Conservation (phyloP, 2,888 invertebrate genomes). For the Eristalis pertinax region DNA sequence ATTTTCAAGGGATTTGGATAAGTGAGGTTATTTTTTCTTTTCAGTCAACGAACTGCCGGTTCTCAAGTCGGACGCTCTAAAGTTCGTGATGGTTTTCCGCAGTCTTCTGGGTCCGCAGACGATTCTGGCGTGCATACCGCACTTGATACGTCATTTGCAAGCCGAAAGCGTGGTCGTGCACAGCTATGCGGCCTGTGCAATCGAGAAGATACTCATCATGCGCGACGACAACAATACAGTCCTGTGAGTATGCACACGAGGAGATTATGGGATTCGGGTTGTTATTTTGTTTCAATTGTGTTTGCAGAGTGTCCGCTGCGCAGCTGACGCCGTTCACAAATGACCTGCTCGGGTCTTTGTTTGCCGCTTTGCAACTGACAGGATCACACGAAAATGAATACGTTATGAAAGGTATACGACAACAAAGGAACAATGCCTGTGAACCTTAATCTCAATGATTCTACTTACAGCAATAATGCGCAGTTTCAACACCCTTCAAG, state of each 20-base stretch:
- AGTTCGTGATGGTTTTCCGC: conserved; percentile 97
- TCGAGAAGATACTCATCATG: conserved; percentile 93
- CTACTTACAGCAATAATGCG: conserved; percentile 89
- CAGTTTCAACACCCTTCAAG: conserved; percentile 91
- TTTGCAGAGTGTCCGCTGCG: conserved; percentile 83
- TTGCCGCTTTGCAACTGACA: conserved; percentile 87
- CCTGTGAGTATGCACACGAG: conserved; percentile 81
- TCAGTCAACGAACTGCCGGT: conserved; percentile 94
- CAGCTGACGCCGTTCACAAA: conserved; percentile 87
- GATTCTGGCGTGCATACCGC: conserved; percentile 88
- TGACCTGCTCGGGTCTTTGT: conserved; percentile 88
- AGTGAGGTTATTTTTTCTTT: conserved; percentile 73
- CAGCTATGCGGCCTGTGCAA: conserved; percentile 95
- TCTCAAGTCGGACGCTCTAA: conserved; percentile 97
- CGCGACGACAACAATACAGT: conserved; percentile 84
- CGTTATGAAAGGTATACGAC: conserved; percentile 90
- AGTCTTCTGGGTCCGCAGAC: conserved; percentile 92
- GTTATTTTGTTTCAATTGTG: conserved; percentile 35
- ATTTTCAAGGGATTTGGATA: background rate
- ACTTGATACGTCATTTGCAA: conserved; percentile 89
- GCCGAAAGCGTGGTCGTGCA: conserved; percentile 93
- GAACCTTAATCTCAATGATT: background rate
- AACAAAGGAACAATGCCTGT: background rate
- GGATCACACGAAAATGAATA: conserved; percentile 97
- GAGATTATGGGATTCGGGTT: background rate